phyloP scores from a whole-genome alignment of 2,113 vertebrate genomes.

The Camelus dromedarius region DNA sequence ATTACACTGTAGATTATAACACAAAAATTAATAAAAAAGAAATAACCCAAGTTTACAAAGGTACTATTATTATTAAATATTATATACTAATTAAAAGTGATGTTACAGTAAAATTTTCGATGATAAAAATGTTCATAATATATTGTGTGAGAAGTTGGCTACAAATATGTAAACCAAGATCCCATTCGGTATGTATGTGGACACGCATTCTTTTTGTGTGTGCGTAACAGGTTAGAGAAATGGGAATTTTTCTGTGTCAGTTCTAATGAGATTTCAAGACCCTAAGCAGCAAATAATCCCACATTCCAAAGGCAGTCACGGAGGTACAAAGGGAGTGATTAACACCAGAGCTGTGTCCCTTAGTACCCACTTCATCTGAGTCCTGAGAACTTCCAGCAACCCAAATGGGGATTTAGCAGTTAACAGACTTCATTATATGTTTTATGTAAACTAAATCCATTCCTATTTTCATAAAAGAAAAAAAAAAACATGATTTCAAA shows the following conservation, averaged over 20 bases:
- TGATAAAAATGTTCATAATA: not conserved
- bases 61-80: not conserved
- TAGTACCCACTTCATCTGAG: not conserved
- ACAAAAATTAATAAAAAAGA: not conserved
- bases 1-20: not conserved
- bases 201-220: not conserved
- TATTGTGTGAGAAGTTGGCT: not conserved
- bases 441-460: not conserved
- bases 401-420: not conserved
- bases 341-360: not conserved
- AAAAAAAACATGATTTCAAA: not conserved
- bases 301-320: not conserved
- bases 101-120: not conserved
- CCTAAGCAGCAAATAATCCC: not conserved
- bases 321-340: not conserved
- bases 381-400: not conserved
- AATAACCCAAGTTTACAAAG: not conserved
- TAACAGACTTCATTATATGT: constrained; percentile 25
- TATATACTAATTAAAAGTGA: not conserved
- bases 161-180: not conserved
- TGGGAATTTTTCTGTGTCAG: not conserved
- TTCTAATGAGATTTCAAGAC: not conserved
- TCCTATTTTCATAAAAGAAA: not conserved
- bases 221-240: not conserved
- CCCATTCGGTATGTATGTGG: not conserved